phyloP scores from a whole-genome alignment of 23 tunicate species.

The Styela plicata region DNA sequence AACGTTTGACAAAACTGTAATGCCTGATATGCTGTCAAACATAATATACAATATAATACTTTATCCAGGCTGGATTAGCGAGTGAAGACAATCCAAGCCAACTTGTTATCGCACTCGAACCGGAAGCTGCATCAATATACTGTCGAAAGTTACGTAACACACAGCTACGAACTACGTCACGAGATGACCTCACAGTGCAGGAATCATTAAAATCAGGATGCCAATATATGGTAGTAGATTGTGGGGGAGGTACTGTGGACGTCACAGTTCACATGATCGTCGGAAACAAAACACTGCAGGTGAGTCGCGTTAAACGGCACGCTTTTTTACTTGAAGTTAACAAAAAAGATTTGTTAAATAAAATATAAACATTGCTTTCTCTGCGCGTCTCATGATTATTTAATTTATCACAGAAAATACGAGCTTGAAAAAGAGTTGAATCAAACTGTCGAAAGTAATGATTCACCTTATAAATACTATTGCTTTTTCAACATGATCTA shows the following conservation, averaged over 20 bases:
- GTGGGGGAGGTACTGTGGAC: slow-evolving; percentile 95
- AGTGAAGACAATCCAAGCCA: slow-evolving; percentile 73
- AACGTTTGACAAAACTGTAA: too few species aligned
- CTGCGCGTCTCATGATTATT: too few species aligned
- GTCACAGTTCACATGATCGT: slow-evolving; percentile 80
- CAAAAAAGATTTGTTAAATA: too few species aligned
- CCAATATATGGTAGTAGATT: slow-evolving; percentile 94
- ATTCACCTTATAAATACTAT: too few species aligned
- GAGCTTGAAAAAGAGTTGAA: too few species aligned
- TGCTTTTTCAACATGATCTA: too few species aligned
- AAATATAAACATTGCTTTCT: too few species aligned
- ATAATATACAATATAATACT: neutral
- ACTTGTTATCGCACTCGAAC: slow-evolving; percentile 89
- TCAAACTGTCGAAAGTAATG: too few species aligned
- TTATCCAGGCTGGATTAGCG: slow-evolving; percentile 69
- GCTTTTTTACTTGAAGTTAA: too few species aligned
- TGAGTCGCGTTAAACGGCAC: too few species aligned
- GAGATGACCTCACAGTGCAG: slow-evolving; percentile 33
- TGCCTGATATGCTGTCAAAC: neutral
- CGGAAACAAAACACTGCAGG: slow-evolving; percentile 33
- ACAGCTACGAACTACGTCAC: slow-evolving; percentile 39
- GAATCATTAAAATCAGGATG: slow-evolving; percentile 63
- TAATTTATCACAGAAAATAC: too few species aligned
- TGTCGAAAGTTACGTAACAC: slow-evolving; percentile 80
- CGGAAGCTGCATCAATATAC: slow-evolving; percentile 92